Evolutionary conservation across 2,113 vertebrate species (phyloP).

Genomic region (Syngnathus typhle): DNA sequence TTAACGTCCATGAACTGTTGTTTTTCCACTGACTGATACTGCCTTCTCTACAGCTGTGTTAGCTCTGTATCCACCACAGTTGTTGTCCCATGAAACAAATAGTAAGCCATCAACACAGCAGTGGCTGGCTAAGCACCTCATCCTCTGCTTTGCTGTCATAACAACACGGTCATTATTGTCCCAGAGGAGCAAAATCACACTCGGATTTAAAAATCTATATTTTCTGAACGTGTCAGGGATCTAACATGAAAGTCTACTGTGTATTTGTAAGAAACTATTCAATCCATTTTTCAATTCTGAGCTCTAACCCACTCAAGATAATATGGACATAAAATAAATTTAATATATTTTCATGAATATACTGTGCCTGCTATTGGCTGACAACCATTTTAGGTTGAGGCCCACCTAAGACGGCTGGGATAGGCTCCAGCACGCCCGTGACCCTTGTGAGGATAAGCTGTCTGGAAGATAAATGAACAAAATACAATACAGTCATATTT

Average conservation of each 20-base stretch:
- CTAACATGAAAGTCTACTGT: too few species aligned
- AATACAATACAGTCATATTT: not conserved
- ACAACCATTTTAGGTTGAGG: too few species aligned
- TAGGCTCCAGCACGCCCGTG: too few species aligned
- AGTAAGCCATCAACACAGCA: constrained; percentile 37
- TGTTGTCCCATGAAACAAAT: constrained; percentile 50
- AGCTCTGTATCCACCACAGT: constrained; percentile 40
- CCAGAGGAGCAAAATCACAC: not conserved
- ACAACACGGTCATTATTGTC: constrained; percentile 24
- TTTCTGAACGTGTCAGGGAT: not conserved
- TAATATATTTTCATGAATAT: too few species aligned
- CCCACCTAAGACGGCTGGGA: too few species aligned
- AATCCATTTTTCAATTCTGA: too few species aligned
- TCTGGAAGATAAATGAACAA: too few species aligned
- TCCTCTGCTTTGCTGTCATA: constrained; percentile 21
- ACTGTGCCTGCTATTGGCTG: too few species aligned
- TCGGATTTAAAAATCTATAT: not conserved
- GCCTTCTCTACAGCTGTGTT: constrained; percentile 48
- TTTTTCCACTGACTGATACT: constrained; percentile 25
- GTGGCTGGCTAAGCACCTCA: constrained; percentile 26
- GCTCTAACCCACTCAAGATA: too few species aligned
- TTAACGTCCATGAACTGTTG: constrained; percentile 32
- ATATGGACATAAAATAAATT: too few species aligned
- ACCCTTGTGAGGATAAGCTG: too few species aligned
- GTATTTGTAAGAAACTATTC: too few species aligned